These are phyloP conservation scores for Ischnura elegans DNA, from an alignment of 2,888 invertebrate species.

Conservation along the genomic window DNA sequence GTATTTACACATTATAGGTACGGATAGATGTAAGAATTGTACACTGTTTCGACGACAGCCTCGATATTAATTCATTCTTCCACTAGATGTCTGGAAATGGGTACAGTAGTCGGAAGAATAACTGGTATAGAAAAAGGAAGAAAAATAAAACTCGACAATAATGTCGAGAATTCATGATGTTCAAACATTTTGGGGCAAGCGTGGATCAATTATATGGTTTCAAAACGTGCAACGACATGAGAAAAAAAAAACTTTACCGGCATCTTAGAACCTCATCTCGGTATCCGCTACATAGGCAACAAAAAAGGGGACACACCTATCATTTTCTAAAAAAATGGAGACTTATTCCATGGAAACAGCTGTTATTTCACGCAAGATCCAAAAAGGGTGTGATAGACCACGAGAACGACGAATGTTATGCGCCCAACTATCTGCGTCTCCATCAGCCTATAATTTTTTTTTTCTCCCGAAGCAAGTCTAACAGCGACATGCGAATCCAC, in stretches of 20 bases:
- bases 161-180: neutral
- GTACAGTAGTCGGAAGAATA: too few species aligned
- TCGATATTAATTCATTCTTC: too few species aligned
- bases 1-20: too few species aligned
- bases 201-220: neutral
- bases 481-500: slow-evolving; percentile 49
- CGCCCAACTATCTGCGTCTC: neutral
- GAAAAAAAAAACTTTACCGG: neutral
- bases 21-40: too few species aligned
- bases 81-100: too few species aligned
- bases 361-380: neutral
- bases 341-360: neutral
- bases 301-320: neutral
- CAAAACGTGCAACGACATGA: neutral
- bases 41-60: too few species aligned
- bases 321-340: neutral
- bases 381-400: neutral
- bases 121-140: too few species aligned
- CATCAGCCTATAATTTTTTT: slow-evolving; percentile 37
- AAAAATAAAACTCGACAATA: too few species aligned
- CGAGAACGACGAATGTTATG: neutral
- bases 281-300: neutral
- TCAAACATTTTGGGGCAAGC: neutral
- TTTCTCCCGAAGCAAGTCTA: neutral
- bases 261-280: neutral